Evolutionary conservation across 2,113 vertebrate species (phyloP), one percentile per base, ranked within the genome.

Genomic region (Spermophilus dauricus): DNA sequence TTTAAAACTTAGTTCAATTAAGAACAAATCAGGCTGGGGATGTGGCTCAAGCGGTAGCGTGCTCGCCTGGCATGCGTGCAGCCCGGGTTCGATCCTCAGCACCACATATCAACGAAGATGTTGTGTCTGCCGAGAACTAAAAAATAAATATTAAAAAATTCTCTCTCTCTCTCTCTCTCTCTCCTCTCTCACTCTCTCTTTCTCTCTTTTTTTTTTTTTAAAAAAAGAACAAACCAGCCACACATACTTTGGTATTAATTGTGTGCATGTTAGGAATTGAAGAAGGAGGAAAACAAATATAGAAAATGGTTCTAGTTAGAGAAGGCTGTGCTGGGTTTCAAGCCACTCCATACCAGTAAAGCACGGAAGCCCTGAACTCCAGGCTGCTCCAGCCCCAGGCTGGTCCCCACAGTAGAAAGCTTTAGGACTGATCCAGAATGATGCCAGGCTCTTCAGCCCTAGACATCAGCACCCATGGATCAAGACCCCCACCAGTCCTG

Each of bases 1-100:
- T 77, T 32, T 84, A 88, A 89, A 94, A 84, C 34, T 93, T 89
- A 84, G 51, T 69, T 13, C n/a, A 82, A 76, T 89, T 75, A 70
- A 96, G 75, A 78, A 83, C 7, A 63, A 86, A 70, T 24, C 30
- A 72, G 39, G 37, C 37, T 37, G 37, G 37, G 37, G 37, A 37
- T 37, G 37, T 37, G 37, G 37, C 37, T 37, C 37, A 37, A 37
- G 37, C 37, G 37, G 37, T 37, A 37, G 37, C 37, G 37, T 37
- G 37, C 37, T 37, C 37, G 37, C 37, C 37, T 37, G 37, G 37
- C 37, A 37, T 37, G 37, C 37, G 37, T 37, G 37, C 37, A 37
- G 37, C 37, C 37, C 37, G 37, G 37, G 37, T 37, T 37, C 37
- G 37, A 37, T 37, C 2, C 37, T 37, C 37, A 37, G 37, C 37